These are phyloP conservation scores for Bostrychus sinensis DNA, from an alignment of 2,113 vertebrate genomes.

Conservation along the genomic window DNA sequence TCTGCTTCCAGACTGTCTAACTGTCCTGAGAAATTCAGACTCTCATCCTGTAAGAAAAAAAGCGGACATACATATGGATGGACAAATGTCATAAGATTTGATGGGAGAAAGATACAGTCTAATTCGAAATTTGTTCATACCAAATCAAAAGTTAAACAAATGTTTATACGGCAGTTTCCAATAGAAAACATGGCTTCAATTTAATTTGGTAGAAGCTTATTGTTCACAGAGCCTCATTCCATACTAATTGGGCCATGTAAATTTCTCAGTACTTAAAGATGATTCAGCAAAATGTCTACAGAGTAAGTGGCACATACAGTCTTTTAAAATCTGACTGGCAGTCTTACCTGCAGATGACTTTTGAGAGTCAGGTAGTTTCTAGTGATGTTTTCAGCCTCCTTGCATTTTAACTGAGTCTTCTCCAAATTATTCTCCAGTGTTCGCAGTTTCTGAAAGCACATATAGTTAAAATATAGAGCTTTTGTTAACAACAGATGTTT, in stretches of 20 bases:
- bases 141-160: too few relatives aligned
- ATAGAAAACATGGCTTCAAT: too few relatives aligned
- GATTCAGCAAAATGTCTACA: not conserved
- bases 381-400: constrained; percentile 81
- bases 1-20: constrained; percentile 82
- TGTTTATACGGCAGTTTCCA: too few relatives aligned
- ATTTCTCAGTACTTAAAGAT: not conserved
- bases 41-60: constrained; percentile 80
- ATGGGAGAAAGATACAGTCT: too few relatives aligned
- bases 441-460: constrained; percentile 76
- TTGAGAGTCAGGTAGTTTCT: constrained; percentile 83
- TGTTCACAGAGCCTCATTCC: too few relatives aligned
- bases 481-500: not conserved
- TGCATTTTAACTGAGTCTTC: constrained; percentile 84
- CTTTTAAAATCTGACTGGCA: too few relatives aligned
- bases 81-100: too few relatives aligned
- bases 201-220: too few relatives aligned
- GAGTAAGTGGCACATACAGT: too few relatives aligned
- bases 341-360: constrained; percentile 82
- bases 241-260: too few relatives aligned
- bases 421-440: constrained; percentile 86
- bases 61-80: too few relatives aligned
- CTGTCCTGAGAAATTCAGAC: constrained; percentile 80
- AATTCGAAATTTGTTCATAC: too few relatives aligned
- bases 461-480: constrained; percentile 6